phyloP scores from a whole-genome alignment of 2,888 invertebrate genomes.

The Nycteola revayana region DNA sequence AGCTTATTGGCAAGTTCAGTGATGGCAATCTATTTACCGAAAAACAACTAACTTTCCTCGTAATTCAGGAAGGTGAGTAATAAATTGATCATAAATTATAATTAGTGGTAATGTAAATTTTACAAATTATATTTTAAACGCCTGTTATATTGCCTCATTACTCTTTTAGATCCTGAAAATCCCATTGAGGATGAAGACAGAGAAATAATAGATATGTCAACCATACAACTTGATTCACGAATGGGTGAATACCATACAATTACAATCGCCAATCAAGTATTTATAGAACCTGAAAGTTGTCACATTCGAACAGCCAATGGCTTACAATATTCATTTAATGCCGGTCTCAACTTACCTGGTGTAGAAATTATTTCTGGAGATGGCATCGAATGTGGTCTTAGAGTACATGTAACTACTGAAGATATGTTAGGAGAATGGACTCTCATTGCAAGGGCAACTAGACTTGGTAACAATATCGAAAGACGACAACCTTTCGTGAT shows the following conservation, averaged over 20 bases:
- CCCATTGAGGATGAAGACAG: slow-evolving; percentile 36
- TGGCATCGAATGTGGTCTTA: slow-evolving; percentile 46
- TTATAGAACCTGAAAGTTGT: slow-evolving; percentile 43
- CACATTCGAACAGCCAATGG: slow-evolving; percentile 49
- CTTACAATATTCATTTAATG: slow-evolving; percentile 38
- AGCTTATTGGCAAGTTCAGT: slow-evolving; percentile 43
- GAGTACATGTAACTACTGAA: slow-evolving; percentile 38
- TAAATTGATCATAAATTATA: background rate
- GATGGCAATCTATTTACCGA: slow-evolving; percentile 34
- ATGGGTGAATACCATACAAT: slow-evolving; percentile 34
- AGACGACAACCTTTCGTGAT: slow-evolving; percentile 53
- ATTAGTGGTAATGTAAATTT: no score
- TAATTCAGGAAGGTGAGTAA: slow-evolving; percentile 43
- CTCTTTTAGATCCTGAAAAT: slow-evolving; percentile 42
- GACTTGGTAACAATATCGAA: slow-evolving; percentile 38
- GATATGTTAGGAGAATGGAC: slow-evolving; percentile 55
- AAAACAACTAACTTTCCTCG: slow-evolving; percentile 26
- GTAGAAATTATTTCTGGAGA: slow-evolving; percentile 36
- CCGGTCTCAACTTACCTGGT: slow-evolving; percentile 39
- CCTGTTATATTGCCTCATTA: slow-evolving; percentile 1
- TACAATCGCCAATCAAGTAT: slow-evolving; percentile 23
- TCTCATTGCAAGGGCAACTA: slow-evolving; percentile 47
- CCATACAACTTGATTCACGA: slow-evolving; percentile 16
- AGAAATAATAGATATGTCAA: slow-evolving; percentile 17
- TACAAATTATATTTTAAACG: no score